Evolutionary conservation across 2,113 vertebrate species (phyloP).

Genomic region (Nymphicus hollandicus): DNA sequence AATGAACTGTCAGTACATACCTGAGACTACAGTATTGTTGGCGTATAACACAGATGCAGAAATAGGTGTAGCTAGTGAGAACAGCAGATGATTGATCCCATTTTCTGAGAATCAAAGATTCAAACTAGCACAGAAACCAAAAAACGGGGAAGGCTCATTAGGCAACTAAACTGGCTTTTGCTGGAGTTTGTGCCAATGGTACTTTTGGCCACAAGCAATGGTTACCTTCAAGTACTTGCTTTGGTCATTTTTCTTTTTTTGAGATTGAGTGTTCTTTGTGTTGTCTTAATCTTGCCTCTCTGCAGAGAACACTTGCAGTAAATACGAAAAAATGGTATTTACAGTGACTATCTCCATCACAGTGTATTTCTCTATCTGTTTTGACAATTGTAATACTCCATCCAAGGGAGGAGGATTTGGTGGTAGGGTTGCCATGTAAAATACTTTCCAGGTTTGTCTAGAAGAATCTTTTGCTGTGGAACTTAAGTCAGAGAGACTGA

Average conservation of each 20-base stretch:
- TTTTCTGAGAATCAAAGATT: not conserved
- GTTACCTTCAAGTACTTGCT: not conserved
- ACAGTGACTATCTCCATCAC: not conserved
- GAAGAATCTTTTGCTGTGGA: not conserved
- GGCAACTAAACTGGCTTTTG: not conserved
- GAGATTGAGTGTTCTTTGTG: not conserved
- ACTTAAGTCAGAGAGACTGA: not conserved
- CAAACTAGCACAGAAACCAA: not conserved
- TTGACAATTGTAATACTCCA: not conserved
- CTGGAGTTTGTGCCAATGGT: not conserved
- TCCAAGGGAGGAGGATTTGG: not conserved
- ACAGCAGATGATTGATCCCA: not conserved
- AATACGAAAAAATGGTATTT: not conserved
- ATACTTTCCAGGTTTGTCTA: not conserved
- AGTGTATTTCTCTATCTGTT: not conserved
- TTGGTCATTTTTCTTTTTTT: not conserved
- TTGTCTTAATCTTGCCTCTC: not conserved
- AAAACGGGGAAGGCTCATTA: not conserved
- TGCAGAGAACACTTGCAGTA: not conserved
- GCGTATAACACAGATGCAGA: fast-evolving
- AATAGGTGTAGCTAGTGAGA: not conserved
- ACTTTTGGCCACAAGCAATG: not conserved
- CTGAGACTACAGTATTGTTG: not conserved
- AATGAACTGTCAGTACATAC: not conserved
- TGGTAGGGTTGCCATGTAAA: fast-evolving